Evolutionary conservation across 2,888 invertebrate species (phyloP).

Genomic region (Teinopalpus imperialis): DNA sequence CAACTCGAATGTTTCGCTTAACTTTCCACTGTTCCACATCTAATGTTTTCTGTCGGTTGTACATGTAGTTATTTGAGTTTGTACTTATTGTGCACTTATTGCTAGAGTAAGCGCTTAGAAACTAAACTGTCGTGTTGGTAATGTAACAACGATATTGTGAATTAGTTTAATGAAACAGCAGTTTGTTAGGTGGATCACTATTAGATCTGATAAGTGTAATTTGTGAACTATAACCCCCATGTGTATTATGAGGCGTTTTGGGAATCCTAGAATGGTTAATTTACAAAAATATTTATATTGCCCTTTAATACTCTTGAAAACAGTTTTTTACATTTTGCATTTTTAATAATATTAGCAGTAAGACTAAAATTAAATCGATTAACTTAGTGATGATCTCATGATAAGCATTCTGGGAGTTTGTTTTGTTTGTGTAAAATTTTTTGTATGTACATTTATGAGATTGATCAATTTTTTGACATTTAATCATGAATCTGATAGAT

Average conservation of each 20-base stretch:
- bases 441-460: slow-evolving; percentile 4
- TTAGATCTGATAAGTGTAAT: slow-evolving; percentile 20
- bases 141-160: slow-evolving; percentile 12
- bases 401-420: neutral
- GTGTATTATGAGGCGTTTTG: slow-evolving; percentile 1
- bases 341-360: slow-evolving; percentile 4
- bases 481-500: slow-evolving; percentile 7
- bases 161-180: slow-evolving; percentile 8
- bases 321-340: slow-evolving; percentile 21
- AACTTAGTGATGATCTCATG: slow-evolving; percentile 9
- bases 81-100: slow-evolving; percentile 30
- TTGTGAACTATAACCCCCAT: slow-evolving; percentile 6
- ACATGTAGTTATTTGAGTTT: slow-evolving; percentile 27
- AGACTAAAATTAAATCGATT: slow-evolving; percentile 15
- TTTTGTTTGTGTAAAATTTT: neutral
- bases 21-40: slow-evolving; percentile 20
- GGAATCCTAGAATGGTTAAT: neutral
- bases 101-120: slow-evolving; percentile 21
- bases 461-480: neutral
- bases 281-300: slow-evolving; percentile 5
- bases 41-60: slow-evolving; percentile 19
- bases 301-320: slow-evolving; percentile 9
- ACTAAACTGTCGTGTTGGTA: slow-evolving; percentile 18
- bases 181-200: slow-evolving; percentile 15
- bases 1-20: slow-evolving; percentile 2